Evolutionary conservation across 2,113 vertebrate genomes (phyloP), one percentile per base, ranked within the genome.

Genomic region (Anarrhichthys ocellatus): DNA sequence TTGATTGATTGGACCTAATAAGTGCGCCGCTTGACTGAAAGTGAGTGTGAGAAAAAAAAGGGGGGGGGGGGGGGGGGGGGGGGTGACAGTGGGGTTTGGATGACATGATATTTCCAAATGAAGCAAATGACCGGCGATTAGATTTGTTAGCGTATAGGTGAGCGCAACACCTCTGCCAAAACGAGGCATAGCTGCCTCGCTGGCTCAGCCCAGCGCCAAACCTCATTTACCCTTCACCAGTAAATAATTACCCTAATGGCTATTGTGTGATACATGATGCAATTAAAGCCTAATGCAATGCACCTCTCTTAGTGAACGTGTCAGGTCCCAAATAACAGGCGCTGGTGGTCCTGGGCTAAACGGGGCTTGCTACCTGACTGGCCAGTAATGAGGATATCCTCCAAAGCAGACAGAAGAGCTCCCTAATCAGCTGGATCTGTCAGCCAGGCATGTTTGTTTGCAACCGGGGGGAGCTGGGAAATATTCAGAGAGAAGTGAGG

Each of bases 201-300:
- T 78, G 87, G 89, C 76, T 86, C 50, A 66, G 70, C 78, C 80
- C 84, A 68, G 82, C 80, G 93, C 93, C 92, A 93, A 93, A 94
- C 79, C 92, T 89, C 91, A 94, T 95, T 93, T 93, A 93, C 90
- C 92, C 91, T 91, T 91, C 92, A 93, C 93, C 91, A 91, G 91
- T 94, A 94, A 95, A 95, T 95, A 95, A 95, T 94, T 91, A 92
- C 87, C 92, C 91, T 95, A 95, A 95, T 95, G 93, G 93, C 94
- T 93, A 93, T 94, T 93, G 93, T 95, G 94, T 95, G 94, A 95
- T 94, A 94, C 94, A 94, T 94, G 93, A 92, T 92, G 93, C 94
- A 95, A 95, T 95, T 95, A 95, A 94, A 95, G 87, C 73, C 92
- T 93, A 94, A 95, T 94, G 94, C 91, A 92, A 90, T 92, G 93